Percentiles rank a stretch among this genome's conserved stretches.
Evolutionary conservation across 1,140 invertebrate species (phyloP).

Genomic region (Anthonomus grandis): DNA sequence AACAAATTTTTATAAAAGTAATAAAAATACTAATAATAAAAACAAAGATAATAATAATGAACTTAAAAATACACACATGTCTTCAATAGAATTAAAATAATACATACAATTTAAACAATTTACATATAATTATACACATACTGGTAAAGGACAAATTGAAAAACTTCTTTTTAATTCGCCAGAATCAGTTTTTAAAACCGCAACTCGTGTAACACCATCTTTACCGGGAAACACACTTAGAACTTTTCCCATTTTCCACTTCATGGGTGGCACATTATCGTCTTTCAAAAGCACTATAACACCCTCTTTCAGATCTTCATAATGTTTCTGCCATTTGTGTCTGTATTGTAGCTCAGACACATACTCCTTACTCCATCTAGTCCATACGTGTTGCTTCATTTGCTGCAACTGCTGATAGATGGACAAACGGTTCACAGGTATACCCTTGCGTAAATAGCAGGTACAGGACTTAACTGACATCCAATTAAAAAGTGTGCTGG

Average conservation of each 20-base stretch:
- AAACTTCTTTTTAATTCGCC: too few species aligned
- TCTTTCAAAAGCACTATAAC: constrained; percentile 21
- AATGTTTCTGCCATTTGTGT: constrained; percentile 21
- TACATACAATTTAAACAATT: too few species aligned
- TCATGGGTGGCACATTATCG: constrained; percentile 16
- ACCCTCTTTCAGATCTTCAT: constrained; percentile 1
- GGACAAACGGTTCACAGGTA: constrained; percentile 3
- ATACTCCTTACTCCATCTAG: constrained; percentile 31
- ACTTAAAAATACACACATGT: too few species aligned
- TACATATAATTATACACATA: too few species aligned
- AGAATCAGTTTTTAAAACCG: too few species aligned
- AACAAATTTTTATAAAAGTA: too few species aligned
- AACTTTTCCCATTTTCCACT: constrained; percentile 7
- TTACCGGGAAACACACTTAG: neutral
- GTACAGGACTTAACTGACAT: neutral
- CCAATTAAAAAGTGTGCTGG: too few species aligned
- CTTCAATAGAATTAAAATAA: too few species aligned
- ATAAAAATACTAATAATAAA: too few species aligned
- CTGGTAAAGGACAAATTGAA: too few species aligned
- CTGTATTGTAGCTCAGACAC: constrained; percentile 24
- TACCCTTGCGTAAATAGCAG: neutral
- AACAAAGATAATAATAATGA: too few species aligned
- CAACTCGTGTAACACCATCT: constrained; percentile 4
- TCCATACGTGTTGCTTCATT: constrained; percentile 13
- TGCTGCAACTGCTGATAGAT: constrained; percentile 6